Conservation (phyloP, 2,797 vertebrate species). For the Pangasius macronema region DNA sequence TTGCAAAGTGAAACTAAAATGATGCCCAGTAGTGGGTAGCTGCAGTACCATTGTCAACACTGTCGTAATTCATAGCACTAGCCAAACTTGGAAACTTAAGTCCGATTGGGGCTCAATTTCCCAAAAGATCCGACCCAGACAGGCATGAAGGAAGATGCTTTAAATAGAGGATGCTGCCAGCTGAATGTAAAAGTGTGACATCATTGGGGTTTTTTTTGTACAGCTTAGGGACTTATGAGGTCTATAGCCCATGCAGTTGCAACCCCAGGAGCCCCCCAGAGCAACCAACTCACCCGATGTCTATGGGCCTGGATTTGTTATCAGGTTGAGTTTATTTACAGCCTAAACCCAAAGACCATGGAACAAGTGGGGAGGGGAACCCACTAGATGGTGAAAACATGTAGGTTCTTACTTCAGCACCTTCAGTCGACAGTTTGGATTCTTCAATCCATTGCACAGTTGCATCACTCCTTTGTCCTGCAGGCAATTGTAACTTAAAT, state of each 20-base stretch:
- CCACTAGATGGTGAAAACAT: background rate
- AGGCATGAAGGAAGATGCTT: background rate
- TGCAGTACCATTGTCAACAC: background rate
- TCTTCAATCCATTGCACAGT: background rate
- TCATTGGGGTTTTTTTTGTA: too few species aligned
- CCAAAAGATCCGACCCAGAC: background rate
- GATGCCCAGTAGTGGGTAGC: background rate
- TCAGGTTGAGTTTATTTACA: background rate
- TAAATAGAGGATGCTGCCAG: background rate
- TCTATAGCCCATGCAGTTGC: background rate
- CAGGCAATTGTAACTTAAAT: background rate
- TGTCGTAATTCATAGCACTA: background rate
- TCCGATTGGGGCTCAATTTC: background rate
- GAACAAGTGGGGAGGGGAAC: background rate
- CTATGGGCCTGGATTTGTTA: background rate
- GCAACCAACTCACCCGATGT: background rate
- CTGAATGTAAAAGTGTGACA: background rate
- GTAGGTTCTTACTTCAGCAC: conserved; percentile 16
- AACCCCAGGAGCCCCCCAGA: background rate
- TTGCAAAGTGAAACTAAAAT: too few species aligned
- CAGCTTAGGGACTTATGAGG: background rate
- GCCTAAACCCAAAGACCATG: background rate
- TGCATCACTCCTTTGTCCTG: conserved; percentile 1
- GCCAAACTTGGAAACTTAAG: background rate
- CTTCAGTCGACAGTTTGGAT: background rate